Evolutionary conservation across 2,888 invertebrate genomes (phyloP), one percentile per base, ranked within the genome.

Genomic region (Allacma fusca): DNA sequence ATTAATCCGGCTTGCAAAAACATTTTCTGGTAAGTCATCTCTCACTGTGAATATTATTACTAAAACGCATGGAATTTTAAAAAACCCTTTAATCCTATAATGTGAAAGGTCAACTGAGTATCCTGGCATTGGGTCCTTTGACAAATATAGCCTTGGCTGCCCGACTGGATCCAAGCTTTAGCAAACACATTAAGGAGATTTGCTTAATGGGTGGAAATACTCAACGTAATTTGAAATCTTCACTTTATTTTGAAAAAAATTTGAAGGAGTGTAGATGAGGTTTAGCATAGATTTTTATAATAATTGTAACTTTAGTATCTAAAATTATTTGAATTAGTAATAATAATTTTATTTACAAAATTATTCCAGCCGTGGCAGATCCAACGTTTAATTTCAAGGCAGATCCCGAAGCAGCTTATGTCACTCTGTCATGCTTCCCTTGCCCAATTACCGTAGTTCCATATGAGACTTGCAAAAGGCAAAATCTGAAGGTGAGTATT

Each of bases 61-160:
- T n/a, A n/a, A n/a, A n/a, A n/a, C n/a, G n/a, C n/a, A n/a, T n/a
- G n/a, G n/a, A n/a, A n/a, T n/a, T n/a, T n/a, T n/a, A n/a, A n/a
- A n/a, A 23, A 59, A 59, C 7, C 19, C 7, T 13, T 59, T 21
- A 19, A 21, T 59, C 5, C 7, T 59, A 59, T 59, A 23, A 59
- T 59, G 29, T 83, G 79, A 19, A 72, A 85, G 86, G 85, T 26
- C 83, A 85, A 69, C 74, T 86, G 24, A 85, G 16, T 44, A 4
- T 80, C 65, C 7, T 68, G 71, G 89, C 91, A 50, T 86, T 94
- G 26, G 95, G 92, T 0, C 91, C 95, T 0, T 86, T 95, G 28
- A 95, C 95, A 0, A 95, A 95, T 85, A 87, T 94, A 62, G 95
- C 94, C 0, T 85, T 94, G 78, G 91, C 93, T 0, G 88, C 92